Evolutionary conservation across 1,140 invertebrate genomes (phyloP).

Genomic region (Drosophila ohnishii): DNA sequence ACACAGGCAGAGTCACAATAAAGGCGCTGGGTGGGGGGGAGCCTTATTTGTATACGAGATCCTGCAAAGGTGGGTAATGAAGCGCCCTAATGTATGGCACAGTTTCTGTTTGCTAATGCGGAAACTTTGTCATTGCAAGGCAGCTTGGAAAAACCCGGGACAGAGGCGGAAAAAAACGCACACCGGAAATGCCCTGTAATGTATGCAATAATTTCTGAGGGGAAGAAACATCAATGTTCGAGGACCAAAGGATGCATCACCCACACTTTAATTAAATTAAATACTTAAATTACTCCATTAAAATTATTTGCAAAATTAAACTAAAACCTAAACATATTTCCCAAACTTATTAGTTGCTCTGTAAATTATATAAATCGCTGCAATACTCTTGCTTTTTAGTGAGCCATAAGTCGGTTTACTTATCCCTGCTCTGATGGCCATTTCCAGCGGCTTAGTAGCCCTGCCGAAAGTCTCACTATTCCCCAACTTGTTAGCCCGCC

Average conservation of each 20-base stretch:
- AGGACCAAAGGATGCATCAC: neutral
- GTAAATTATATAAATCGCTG: neutral
- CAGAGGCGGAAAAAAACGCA: neutral
- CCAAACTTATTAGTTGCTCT: neutral
- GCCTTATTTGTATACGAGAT: constrained; percentile 7
- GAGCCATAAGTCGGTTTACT: constrained; percentile 17
- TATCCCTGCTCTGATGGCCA: constrained; percentile 23
- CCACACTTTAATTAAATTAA: neutral
- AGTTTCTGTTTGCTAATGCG: constrained; percentile 67
- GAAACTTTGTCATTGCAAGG: constrained; percentile 65
- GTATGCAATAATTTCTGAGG: constrained; percentile 18
- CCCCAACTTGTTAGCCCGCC: constrained; percentile 32
- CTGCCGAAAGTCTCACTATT: constrained; percentile 5
- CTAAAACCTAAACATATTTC: neutral
- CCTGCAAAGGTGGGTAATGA: constrained; percentile 48
- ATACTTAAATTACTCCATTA: too few species aligned
- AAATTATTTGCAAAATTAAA: too few species aligned
- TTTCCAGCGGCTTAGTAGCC: constrained; percentile 6
- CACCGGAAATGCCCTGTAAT: constrained; percentile 4
- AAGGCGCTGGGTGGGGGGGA: neutral
- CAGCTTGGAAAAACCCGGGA: neutral
- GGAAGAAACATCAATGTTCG: neutral
- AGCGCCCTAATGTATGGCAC: constrained; percentile 56
- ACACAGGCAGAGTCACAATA: constrained; percentile 7
- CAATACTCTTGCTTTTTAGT: neutral